Evolutionary conservation across 2,113 vertebrate genomes (phyloP), one percentile per base, ranked within the genome.

Genomic region (Leucoraja erinaceus): DNA sequence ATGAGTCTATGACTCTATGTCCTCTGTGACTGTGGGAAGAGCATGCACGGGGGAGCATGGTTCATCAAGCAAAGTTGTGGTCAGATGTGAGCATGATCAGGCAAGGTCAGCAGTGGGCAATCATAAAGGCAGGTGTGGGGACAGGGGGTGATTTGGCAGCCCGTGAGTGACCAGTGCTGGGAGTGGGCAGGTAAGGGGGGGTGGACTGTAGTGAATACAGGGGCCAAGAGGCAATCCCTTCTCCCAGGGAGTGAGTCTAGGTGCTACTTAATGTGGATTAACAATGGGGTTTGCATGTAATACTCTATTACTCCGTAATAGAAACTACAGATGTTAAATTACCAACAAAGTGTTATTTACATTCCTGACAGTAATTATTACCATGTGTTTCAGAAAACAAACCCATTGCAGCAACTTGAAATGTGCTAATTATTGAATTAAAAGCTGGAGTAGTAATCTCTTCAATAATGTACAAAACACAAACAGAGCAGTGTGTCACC

Each of bases 351-450:
- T 59, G 28, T 68, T 90, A 68, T 66, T 68, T 33, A 10, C 63
- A 33, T 68, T 90, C 16, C 59, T 68, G 61, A 38, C 63, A 90
- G 31, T 8, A 38, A 90, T 68, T 66, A 68, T 90, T 68, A 90
- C 63, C 59, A 66, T 68, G n/a, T 33, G 31, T 90, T 31, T 7
- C 4, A 31, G 86, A 90, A 90, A 90, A 33, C 16, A 90, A 90
- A 90, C 63, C 0, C 86, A 20, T 68, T 28, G 28, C 61, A 20
- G 14, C 20, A 25, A 90, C 14, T 68, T 90, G 86, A 63, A 90
- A 90, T 90, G 61, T 90, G 18, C 56, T 20, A 90, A 90, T 90
- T 68, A 90, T 66, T 68, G 63, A 68, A 90, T 66, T 90, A 90
- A 68, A 33, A 90, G 63, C 86, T 20, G 61, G n/a, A 90, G 18